Evolutionary conservation across 2,888 invertebrate genomes (phyloP), one percentile per base, ranked within the genome.

Genomic region (Himalopsyche anomala): DNA sequence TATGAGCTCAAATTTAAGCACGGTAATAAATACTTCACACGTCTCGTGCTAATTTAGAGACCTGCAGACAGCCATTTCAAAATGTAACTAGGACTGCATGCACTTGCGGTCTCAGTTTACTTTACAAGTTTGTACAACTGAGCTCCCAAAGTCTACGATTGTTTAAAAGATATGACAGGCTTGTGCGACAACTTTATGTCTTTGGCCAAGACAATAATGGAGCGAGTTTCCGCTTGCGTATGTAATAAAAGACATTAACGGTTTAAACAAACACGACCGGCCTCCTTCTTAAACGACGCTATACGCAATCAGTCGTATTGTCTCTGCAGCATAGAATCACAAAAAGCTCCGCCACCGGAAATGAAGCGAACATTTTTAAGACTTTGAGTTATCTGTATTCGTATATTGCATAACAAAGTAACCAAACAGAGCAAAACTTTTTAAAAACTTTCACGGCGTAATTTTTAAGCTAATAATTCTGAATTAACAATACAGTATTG

Each of bases 201-300:
- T 62, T 62, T 62, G 62, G 62, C 28, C 62, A 8, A 62, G 62
- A 62, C 62, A 62, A 62, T 62, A 62, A 62, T 62, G 62, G 62
- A 3, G 62, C 6, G 62, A 19, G 62, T 62, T 62, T 62, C 62
- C 62, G 62, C 19, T 19, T 62, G 62, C 62, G 62, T 62, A 62
- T 62, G 62, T 62, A 62, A 62, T 62, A 62, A 62, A 62, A 62
- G n/a, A 62, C 62, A 62, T 62, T 62, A 62, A 62, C 62, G 62
- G 62, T 62, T 62, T 62, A 62, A 62, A 19, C 62, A 62, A 62
- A 62, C 62, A 62, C 19, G 62, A 28, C 51, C 62, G 62, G 62
- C 62, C 62, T 62, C 62, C 28, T 62, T 62, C 62, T 62, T 62
- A n/a, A 62, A 15, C 62, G 62, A 19, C 62, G 62, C 62, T 62